Evolutionary conservation across 1,140 invertebrate genomes (phyloP).

Genomic region (Epicauta chinensis): DNA sequence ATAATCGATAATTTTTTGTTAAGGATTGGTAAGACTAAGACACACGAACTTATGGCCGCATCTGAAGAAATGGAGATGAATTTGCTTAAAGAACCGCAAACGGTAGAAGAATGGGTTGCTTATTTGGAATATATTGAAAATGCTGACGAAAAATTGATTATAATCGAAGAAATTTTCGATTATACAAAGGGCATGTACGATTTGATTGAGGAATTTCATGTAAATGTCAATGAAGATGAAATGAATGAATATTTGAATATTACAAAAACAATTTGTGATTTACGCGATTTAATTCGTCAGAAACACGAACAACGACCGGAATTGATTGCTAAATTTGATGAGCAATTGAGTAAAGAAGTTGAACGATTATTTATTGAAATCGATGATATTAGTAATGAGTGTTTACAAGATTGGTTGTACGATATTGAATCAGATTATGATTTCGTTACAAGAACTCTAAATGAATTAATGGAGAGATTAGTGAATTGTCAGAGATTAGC

Average conservation of each 20-base stretch:
- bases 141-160: slow-evolving; percentile 53
- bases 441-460: slow-evolving; percentile 53
- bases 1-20: slow-evolving; percentile 3
- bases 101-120: slow-evolving; percentile 60
- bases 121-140: slow-evolving; percentile 64
- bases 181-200: slow-evolving; percentile 67
- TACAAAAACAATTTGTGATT: slow-evolving; percentile 45
- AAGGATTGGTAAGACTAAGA: slow-evolving; percentile 55
- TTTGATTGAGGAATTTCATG: slow-evolving; percentile 64
- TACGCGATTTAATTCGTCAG: slow-evolving; percentile 49
- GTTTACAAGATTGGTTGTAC: slow-evolving; percentile 60
- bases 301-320: slow-evolving; percentile 49
- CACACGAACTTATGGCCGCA: slow-evolving; percentile 52
- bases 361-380: slow-evolving; percentile 59
- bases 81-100: slow-evolving; percentile 54
- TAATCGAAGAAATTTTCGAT: slow-evolving; percentile 56
- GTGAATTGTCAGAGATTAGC: slow-evolving; percentile 54
- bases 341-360: slow-evolving; percentile 56
- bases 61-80: slow-evolving; percentile 54
- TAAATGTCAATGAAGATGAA: slow-evolving; percentile 44
- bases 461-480: slow-evolving; percentile 55
- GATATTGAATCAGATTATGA: slow-evolving; percentile 61
- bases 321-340: slow-evolving; percentile 51
- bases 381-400: slow-evolving; percentile 57
- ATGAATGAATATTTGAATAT: slow-evolving; percentile 34